Evolutionary conservation across 1,140 invertebrate species (phyloP).

Genomic region (Calephelis nemesis): DNA sequence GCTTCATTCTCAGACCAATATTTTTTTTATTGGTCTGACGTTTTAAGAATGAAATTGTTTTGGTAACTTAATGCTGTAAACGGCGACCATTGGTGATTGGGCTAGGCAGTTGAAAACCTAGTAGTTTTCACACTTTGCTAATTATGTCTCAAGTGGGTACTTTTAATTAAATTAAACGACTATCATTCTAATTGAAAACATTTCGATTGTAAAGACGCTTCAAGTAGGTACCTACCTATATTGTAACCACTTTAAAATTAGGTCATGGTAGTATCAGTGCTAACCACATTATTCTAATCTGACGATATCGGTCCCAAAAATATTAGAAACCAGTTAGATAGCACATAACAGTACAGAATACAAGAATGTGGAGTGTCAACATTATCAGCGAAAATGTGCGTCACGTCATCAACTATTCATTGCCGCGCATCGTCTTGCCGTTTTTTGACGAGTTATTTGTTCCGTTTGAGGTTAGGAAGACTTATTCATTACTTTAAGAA

Average conservation of each 20-base stretch:
- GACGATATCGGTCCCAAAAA: neutral
- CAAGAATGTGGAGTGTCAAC: neutral
- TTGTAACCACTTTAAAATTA: conserved; percentile 6
- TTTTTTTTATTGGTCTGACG: too few species aligned
- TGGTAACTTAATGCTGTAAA: too few species aligned
- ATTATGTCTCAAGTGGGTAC: too few species aligned
- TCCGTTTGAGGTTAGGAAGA: conserved; percentile 4
- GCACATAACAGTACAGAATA: neutral
- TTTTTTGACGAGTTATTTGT: neutral
- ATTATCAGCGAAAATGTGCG: neutral
- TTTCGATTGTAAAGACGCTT: neutral
- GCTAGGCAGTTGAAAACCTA: too few species aligned
- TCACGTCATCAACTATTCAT: conserved; percentile 4
- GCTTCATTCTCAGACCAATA: too few species aligned
- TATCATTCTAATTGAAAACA: too few species aligned
- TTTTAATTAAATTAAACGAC: too few species aligned
- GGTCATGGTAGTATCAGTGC: neutral
- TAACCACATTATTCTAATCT: neutral
- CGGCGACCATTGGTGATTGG: too few species aligned
- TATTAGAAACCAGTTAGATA: neutral
- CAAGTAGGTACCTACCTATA: neutral
- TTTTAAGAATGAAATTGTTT: too few species aligned
- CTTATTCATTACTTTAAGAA: neutral
- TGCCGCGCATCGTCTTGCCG: neutral
- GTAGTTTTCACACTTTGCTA: too few species aligned